phyloP scores from a whole-genome alignment of 2,113 vertebrate genomes.

The Climacteris rufus region DNA sequence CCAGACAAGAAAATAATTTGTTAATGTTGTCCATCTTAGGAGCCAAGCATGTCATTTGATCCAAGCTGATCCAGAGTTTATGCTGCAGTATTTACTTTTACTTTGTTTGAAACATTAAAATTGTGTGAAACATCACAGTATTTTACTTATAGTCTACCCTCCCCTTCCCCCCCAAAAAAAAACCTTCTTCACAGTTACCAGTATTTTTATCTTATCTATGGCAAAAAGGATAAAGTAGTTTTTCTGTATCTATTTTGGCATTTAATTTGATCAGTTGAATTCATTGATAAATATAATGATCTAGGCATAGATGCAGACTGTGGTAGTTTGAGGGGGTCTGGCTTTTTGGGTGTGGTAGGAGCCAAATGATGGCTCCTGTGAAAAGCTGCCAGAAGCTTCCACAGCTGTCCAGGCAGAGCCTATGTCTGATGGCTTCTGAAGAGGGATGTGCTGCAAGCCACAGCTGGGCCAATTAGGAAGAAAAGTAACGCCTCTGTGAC shows the following conservation, averaged over 20 bases:
- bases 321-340: too few species aligned
- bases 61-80: neutral
- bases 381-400: too few species aligned
- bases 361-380: too few species aligned
- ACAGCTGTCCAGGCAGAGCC: too few species aligned
- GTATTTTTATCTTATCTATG: neutral
- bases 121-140: neutral
- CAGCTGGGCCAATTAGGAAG: too few species aligned
- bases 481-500: too few species aligned
- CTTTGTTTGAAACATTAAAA: neutral
- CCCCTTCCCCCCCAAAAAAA: accelerated
- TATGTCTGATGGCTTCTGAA: too few species aligned
- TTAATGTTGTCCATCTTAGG: neutral
- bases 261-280: neutral
- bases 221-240: neutral
- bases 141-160: neutral
- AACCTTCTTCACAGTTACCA: neutral
- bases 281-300: neutral
- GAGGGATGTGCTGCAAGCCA: too few species aligned
- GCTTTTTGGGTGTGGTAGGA: too few species aligned
- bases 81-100: neutral
- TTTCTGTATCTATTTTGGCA: neutral
- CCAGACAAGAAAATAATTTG: neutral
- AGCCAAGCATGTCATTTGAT: neutral
- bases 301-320: neutral